These are phyloP conservation scores for Drosophila melanica DNA, from an alignment of 1,140 invertebrate species.

Conservation along the genomic window DNA sequence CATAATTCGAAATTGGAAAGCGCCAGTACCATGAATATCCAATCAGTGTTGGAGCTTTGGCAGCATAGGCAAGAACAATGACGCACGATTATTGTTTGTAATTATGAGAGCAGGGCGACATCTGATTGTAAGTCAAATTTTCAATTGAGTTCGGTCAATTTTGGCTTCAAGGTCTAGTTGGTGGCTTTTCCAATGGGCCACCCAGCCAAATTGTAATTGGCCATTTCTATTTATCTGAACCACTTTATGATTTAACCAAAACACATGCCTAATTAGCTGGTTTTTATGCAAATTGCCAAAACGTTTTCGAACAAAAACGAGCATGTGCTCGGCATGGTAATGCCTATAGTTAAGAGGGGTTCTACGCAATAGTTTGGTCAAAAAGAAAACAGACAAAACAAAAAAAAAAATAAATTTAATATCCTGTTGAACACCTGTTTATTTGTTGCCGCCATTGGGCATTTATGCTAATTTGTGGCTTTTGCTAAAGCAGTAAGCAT, in stretches of 20 bases:
- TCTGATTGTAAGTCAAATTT: neutral
- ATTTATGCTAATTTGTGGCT: constrained; percentile 61
- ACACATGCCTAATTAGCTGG: constrained; percentile 51
- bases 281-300: constrained; percentile 58
- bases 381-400: constrained; percentile 29
- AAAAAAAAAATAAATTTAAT: constrained; percentile 60
- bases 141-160: no score
- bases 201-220: constrained; percentile 11
- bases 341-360: constrained; percentile 13
- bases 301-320: constrained; percentile 16
- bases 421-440: constrained; percentile 77
- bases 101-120: no score
- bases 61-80: neutral
- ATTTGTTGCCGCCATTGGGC: constrained; percentile 31
- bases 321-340: constrained; percentile 58
- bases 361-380: constrained; percentile 54
- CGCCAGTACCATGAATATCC: constrained; percentile 22
- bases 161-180: neutral
- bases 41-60: constrained; percentile 4
- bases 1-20: constrained; percentile 51
- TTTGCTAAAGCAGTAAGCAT: constrained; percentile 38
- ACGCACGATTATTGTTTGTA: no score
- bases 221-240: constrained; percentile 33
- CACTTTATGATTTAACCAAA: constrained; percentile 44
- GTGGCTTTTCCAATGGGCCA: constrained; percentile 2